Evolutionary conservation across 23 tunicate species (phyloP), one percentile per base, ranked within the genome.

Genomic region (Trididemnum clinides): DNA sequence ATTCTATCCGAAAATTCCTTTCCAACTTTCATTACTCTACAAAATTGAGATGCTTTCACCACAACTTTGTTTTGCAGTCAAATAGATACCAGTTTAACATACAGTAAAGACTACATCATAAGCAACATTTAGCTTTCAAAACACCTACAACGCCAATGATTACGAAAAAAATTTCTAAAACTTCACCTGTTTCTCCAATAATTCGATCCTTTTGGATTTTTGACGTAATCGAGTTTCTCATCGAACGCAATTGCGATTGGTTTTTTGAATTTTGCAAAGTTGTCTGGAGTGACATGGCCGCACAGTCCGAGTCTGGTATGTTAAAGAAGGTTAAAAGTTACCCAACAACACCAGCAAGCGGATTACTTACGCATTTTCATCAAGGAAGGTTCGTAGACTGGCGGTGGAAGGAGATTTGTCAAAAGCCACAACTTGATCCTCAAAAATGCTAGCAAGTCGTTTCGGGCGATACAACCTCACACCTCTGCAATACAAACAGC

Each of bases 141-240:
- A 10, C 54, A 44, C 54, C 12, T 15, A 44, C 54, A 10, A 15
- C 54, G 15, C 54, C 10, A 44, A 44, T 10, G 54, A 10, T 15
- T 44, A 44, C 54, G 12, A 44, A 44, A 44, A 44, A 44, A 44
- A 7, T 15, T 10, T 44, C 54, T 7, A 44, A 10, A 15, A 44
- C 10, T 44, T 44, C 28, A 93, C 98, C 98, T 84, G 97, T 97
- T 97, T 59, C 99, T 89, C 95, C 95, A 97, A 91, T 97, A 97
- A 58, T 97, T 89, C 0, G 97, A 91, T 39, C 97, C 97, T 71
- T 97, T 97, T 0, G 80, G 85, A 63, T 97, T 90, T 86, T 88
- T 85, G 20, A 76, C 82, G 57, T 88, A 97, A 81, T 97, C 99
- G 33, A 97, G 83, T n/a, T 86, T 82, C 22, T 65, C 65, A 34